Evolutionary conservation across 2,888 invertebrate species (phyloP), one percentile per base, ranked within the genome.

Genomic region (Lithophane semibrunnea): DNA sequence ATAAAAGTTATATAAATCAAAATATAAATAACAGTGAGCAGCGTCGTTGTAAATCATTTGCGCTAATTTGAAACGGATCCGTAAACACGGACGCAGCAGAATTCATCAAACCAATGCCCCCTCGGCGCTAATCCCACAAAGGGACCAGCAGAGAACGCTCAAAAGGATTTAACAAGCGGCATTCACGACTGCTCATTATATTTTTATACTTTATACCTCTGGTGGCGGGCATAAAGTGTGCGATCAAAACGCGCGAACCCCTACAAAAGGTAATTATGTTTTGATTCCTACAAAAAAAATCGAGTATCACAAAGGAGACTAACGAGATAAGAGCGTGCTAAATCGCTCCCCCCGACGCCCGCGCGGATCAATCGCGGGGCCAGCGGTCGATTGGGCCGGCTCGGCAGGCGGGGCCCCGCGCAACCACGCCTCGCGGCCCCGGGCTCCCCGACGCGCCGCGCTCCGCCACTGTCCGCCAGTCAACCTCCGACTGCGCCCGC

Each of bases 191-290:
- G 91, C 95, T 96, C 96, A 96, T 96, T 96, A 96, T 96, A 96
- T 96, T 96, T 96, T 96, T 96, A 96, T 96, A 96, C 95, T 95
- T 95, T 95, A 95, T 95, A 94, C 95, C 93, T 93, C 92, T 91
- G 92, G 92, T 93, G 86, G 88, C 88, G 93, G 91, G 92, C 95
- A 94, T 96, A 95, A 95, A 96, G 95, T 95, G 95, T 94, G 92
- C 96, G 96, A 96, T 96, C 96, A 95, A 95, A 96, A 96, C 96
- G 94, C 95, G 95, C 95, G 94, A 95, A 95, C 95, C 95, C 95
- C 95, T 96, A 96, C 96, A 96, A 96, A 96, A 96, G 96, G 96
- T 96, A 96, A 96, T 96, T 96, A 96, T 96, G 96, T 96, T 96
- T 96, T 96, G 96, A 96, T 96, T 96, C 95, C 94, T 95, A 95